Base-by-base conservation (phyloP, 2,888 invertebrate genomes). In the Odontocerum albicorne region DNA sequence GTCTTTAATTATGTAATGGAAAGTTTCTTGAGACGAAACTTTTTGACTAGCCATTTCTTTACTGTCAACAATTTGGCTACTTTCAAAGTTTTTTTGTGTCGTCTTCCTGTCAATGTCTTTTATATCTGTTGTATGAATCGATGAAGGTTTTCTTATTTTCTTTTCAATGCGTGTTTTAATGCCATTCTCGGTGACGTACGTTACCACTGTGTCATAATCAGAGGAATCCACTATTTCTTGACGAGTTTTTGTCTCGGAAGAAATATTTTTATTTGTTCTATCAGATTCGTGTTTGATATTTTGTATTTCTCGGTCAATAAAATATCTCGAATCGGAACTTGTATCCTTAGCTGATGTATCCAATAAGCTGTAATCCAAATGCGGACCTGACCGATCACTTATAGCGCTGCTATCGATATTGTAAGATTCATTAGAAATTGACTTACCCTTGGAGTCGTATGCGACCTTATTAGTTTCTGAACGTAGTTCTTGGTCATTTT, bases 381-480 rank as follows among this genome's bases (percentile, higher is more conserved):
- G 8, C 3, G 8, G 38, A 7, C 21, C 20, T 22, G 13, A 3
- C 2, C 21, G 15, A 12, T 13, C 20, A 36, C 36, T 35, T n/a
- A n/a, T n/a, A n/a, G n/a, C n/a, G 6, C 21, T 33, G n/a, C 15
- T 46, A 7, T 21, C 20, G 8, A 15, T 20, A 12, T 38, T 31
- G 16, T 21, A 15, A 21, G 40, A 40, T 40, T 31, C 35, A n/a
- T 17, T 16, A 6, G 43, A 17, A 21, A 51, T 51, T n/a, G 20
- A 39, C 53, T 72, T 72, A 15, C 71, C 71, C 53, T 66, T 66
- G 1, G 71, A 67, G 62, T 72, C 73, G 50, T 73, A 72, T 57
- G 69, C 69, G 0, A 70, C 71, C 8, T 66, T 69, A 6, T 70
- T 70, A 1, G 70, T 71, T 12, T 69, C 69, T 4, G 64, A 62